Conservation (phyloP, 2,888 invertebrate species). For the Carabus problematicus region DNA sequence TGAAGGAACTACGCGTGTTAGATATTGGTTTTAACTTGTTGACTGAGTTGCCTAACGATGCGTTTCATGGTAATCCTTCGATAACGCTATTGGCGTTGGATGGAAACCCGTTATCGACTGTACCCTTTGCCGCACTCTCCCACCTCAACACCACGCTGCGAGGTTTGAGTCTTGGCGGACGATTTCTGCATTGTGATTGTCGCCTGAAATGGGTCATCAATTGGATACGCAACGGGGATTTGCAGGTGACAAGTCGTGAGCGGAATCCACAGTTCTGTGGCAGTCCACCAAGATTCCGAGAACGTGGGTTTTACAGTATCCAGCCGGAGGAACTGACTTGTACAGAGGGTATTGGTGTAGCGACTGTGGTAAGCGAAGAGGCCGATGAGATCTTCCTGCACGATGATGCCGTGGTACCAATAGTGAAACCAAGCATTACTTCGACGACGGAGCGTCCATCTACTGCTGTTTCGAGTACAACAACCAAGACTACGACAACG, state of each 20-base stretch:
- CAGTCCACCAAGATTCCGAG: slow-evolving; percentile 78
- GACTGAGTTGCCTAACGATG: slow-evolving; percentile 79
- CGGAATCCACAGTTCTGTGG: slow-evolving; percentile 93
- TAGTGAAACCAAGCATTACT: slow-evolving; percentile 8
- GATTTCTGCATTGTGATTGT: slow-evolving; percentile 89
- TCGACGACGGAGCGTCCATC: slow-evolving; percentile 47
- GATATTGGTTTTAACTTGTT: slow-evolving; percentile 93
- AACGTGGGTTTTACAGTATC: slow-evolving; percentile 86
- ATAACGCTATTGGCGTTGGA: slow-evolving; percentile 88
- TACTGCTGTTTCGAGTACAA: slow-evolving; percentile 52
- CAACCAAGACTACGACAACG: slow-evolving; percentile 52
- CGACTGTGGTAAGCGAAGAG: slow-evolving; percentile 66
- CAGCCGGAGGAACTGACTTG: slow-evolving; percentile 78
- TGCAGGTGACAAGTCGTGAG: slow-evolving; percentile 92
- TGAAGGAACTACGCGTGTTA: slow-evolving; percentile 83
- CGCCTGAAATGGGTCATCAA: slow-evolving; percentile 87
- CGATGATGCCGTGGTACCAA: slow-evolving; percentile 28
- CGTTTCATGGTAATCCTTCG: slow-evolving; percentile 82
- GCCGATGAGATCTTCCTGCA: slow-evolving; percentile 56
- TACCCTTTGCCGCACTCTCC: slow-evolving; percentile 78
- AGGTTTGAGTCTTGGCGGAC: slow-evolving; percentile 86
- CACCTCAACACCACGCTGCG: slow-evolving; percentile 83
- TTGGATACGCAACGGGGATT: slow-evolving; percentile 86
- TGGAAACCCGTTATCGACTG: slow-evolving; percentile 86
- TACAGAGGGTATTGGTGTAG: slow-evolving; percentile 62